Percentiles rank a stretch among this genome's conserved stretches.
Evolutionary conservation across 1,140 invertebrate genomes (phyloP).

Genomic region (Pantala flavescens): DNA sequence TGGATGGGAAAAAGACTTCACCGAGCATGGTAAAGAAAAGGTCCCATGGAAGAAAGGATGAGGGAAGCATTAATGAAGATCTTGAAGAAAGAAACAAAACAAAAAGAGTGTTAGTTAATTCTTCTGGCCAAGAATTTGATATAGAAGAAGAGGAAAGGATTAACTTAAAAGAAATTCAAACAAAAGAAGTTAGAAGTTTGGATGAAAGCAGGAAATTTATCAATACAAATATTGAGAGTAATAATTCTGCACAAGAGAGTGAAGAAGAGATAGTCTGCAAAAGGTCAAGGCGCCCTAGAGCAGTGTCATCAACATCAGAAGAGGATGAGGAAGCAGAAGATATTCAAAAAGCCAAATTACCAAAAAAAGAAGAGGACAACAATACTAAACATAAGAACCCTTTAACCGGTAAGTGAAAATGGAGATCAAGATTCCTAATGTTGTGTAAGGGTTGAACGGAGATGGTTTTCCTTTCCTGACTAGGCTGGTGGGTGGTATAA

Average conservation of each 20-base stretch:
- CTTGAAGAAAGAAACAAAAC: background rate
- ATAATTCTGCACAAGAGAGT: too few species aligned
- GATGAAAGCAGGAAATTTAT: background rate
- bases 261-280: background rate
- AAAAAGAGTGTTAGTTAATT: background rate
- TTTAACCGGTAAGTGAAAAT: background rate
- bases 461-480: background rate
- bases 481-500: background rate
- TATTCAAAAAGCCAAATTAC: background rate
- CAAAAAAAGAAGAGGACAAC: background rate
- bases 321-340: background rate
- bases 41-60: background rate
- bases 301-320: background rate
- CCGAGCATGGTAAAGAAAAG: background rate
- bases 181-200: background rate
- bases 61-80: background rate
- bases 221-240: too few species aligned
- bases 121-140: background rate
- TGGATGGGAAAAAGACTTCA: background rate
- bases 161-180: background rate
- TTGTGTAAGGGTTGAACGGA: background rate
- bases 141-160: background rate
- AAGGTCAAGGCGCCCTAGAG: background rate
- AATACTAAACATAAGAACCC: background rate
- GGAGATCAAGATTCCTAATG: background rate